Evolutionary conservation across 1,140 invertebrate genomes (phyloP).

Genomic region (Holcopasites calliopsidis): DNA sequence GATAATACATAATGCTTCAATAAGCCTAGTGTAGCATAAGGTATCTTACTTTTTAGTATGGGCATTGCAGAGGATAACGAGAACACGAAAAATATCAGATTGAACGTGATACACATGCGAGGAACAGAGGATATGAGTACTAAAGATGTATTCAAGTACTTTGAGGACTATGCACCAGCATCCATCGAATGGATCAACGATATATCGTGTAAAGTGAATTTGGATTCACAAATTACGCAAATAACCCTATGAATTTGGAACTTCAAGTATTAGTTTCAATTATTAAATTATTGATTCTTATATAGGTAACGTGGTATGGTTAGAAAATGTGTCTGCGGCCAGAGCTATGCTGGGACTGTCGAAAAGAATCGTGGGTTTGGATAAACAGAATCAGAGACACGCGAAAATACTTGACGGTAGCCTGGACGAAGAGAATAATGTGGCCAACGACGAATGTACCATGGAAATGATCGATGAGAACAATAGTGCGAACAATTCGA

Average conservation of each 20-base stretch:
- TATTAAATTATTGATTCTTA: neutral
- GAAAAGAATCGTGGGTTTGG: conserved; percentile 77
- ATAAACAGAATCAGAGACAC: conserved; percentile 46
- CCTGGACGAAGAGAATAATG: conserved; percentile 33
- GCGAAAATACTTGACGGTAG: conserved; percentile 27
- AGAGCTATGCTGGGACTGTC: conserved; percentile 84
- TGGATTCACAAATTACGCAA: neutral
- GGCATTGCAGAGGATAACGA: conserved; percentile 83
- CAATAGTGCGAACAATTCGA: conserved; percentile 36
- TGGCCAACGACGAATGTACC: conserved; percentile 52
- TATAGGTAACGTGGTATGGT: conserved; percentile 88
- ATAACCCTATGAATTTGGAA: too few species aligned
- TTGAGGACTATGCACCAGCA: conserved; percentile 86
- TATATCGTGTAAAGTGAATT: conserved; percentile 82
- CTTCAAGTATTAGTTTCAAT: neutral
- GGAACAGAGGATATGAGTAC: conserved; percentile 88
- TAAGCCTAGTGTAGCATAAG: neutral
- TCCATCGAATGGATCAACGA: conserved; percentile 91
- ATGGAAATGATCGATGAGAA: conserved; percentile 57
- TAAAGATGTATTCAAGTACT: conserved; percentile 89
- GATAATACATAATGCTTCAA: neutral
- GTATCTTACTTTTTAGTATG: conserved; percentile 78
- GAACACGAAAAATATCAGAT: conserved; percentile 81
- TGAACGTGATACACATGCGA: conserved; percentile 87
- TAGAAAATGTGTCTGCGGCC: conserved; percentile 85